A percentile compares a stretch with the other conserved stretches of the same genome.
Evolutionary conservation across 2,113 vertebrate genomes (phyloP).

Genomic region (Mastomys coucha): DNA sequence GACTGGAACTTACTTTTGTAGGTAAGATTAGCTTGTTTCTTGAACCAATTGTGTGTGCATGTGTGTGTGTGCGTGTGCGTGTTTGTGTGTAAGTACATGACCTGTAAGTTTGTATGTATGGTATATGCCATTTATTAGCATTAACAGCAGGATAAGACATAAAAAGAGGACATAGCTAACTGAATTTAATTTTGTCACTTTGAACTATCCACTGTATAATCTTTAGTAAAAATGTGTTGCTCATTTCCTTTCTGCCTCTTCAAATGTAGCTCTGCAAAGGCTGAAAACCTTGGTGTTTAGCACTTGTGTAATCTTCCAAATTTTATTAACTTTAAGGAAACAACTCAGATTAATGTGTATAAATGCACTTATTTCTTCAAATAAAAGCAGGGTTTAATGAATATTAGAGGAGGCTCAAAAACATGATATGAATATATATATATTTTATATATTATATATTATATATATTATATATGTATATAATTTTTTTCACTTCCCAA

Average conservation of each 20-base stretch:
- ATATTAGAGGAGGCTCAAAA: not conserved
- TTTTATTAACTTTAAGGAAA: not conserved
- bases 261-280: not conserved
- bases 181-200: slow-evolving; percentile 43
- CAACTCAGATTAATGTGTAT: not conserved
- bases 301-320: not conserved
- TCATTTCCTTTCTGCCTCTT: not conserved
- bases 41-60: not conserved
- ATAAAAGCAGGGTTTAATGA: not conserved
- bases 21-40: slow-evolving; percentile 36
- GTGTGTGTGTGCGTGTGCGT: too few relatives aligned
- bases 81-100: too few relatives aligned
- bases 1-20: slow-evolving; percentile 68
- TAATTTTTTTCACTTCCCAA: not conserved
- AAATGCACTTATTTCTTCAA: not conserved
- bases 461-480: too few relatives aligned
- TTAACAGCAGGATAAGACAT: not conserved
- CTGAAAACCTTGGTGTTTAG: not conserved
- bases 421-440: not conserved
- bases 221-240: not conserved
- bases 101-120: not conserved
- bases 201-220: not conserved
- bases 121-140: not conserved
- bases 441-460: not conserved
- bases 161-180: not conserved